Base-by-base conservation (phyloP, 2,113 vertebrate species). In the Lynx canadensis region DNA sequence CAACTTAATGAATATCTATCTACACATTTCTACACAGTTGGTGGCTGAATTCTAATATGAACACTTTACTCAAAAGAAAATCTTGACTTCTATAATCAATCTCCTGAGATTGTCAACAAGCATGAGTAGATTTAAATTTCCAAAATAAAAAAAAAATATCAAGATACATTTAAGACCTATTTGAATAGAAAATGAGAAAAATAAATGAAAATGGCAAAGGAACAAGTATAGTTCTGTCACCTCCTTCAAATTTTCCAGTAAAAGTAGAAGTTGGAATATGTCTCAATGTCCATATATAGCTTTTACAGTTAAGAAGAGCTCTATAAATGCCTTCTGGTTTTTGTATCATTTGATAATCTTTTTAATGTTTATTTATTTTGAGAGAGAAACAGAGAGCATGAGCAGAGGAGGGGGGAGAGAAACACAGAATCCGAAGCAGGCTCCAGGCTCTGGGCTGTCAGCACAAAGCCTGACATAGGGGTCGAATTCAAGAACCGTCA, bases 181-280 rank as follows among this genome's bases (percentile, higher is more conserved):
- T 92, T 86, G 66, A 33, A 89, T 0, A 68, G 45, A 95, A 66
- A 95, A 88, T 52, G 31, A 68, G 45, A 38, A 55, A 91, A 89
- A 55, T 33, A 68, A 83, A 78, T 74, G 29, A 74, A 65, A 87
- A 88, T 36, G 3, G 14, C 27, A 81, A 38, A 63, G 19, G 33
- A 91, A 66, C 3, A 88, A 73, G 27, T 13, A 73, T 7, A 81
- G 52, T 90, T 76, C 33, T 71, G 48, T 73, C 48, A 89, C 38
- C 11, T 36, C 66, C 63, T 89, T 80, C 55, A 95, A 79, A 38
- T 76, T 82, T 41, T 78, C n/a, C 48, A 76, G 27, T 71, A 23
- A 95, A 95, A 81, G 10, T 23, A 29, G 11, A 48, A 92, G 55
- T n/a, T 69, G 33, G 50, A 85, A 86, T 91, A 93, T n/a, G n/a